A percentile compares a stretch with the other conserved stretches of the same genome.
These are phyloP conservation scores for Saimiri boliviensis DNA, from an alignment of 2,113 vertebrate species.

Conservation along the genomic window DNA sequence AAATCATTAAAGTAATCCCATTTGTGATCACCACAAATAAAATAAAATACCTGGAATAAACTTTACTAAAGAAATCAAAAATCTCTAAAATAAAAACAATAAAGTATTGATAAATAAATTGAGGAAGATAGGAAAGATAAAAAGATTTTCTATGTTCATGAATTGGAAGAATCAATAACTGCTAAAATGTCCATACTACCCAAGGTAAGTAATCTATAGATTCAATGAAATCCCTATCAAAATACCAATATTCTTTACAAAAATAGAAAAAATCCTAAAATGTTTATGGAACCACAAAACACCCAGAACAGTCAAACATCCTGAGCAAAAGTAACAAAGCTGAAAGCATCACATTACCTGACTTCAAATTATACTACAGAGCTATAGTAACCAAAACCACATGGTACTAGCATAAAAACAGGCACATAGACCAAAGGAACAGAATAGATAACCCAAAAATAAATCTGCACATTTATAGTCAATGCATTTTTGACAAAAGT, in stretches of 20 bases:
- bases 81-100: neutral
- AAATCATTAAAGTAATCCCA: neutral
- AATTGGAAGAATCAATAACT: neutral
- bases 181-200: neutral
- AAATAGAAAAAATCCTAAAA: neutral
- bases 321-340: neutral
- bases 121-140: neutral
- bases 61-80: neutral
- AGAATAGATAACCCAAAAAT: neutral
- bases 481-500: neutral
- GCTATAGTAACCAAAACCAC: neutral
- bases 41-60: neutral
- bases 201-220: neutral
- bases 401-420: neutral
- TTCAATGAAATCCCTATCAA: neutral
- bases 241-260: neutral
- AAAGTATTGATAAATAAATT: neutral
- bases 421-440: neutral
- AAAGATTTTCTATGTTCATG: neutral
- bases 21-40: neutral
- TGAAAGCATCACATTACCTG: neutral
- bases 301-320: neutral
- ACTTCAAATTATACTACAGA: neutral
- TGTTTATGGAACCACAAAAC: neutral
- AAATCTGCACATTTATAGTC: neutral